These are phyloP conservation scores for Psettodes erumei DNA, from an alignment of 2,113 vertebrate genomes.

Conservation along the genomic window DNA sequence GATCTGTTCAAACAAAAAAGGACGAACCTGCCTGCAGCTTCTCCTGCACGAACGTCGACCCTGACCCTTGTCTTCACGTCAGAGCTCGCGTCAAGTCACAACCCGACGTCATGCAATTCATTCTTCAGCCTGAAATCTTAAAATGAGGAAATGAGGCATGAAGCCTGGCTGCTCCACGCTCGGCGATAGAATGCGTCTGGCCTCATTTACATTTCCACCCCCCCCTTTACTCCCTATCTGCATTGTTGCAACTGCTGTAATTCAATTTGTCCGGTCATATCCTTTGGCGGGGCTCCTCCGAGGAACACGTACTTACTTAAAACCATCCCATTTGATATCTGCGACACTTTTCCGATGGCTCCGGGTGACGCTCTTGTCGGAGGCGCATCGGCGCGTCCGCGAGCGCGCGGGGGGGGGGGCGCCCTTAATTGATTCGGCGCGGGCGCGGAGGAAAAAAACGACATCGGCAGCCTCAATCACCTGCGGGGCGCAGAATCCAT, in stretches of 20 bases:
- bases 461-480: neutral
- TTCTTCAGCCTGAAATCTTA: neutral
- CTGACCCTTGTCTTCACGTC: no score
- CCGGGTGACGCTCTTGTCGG: neutral
- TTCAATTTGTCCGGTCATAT: conserved; percentile 19
- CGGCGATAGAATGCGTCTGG: neutral
- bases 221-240: no score
- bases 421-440: conserved; percentile 33
- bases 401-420: neutral
- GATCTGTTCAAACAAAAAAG: no score
- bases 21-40: neutral
- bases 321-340: conserved; percentile 37
- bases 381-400: neutral
- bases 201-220: conserved; percentile 23
- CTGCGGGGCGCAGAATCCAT: conserved; percentile 21
- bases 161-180: neutral
- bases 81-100: no score
- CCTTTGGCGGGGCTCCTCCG: neutral
- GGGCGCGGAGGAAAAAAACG: conserved; percentile 5
- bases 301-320: conserved; percentile 43
- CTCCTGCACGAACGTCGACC: neutral
- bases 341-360: conserved; percentile 42
- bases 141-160: neutral
- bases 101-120: neutral
- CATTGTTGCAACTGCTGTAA: conserved; percentile 22